A percentile compares a stretch with the other conserved stretches of the same genome.
Conservation (phyloP, 2,888 invertebrate genomes). For the Beris chalybata region DNA sequence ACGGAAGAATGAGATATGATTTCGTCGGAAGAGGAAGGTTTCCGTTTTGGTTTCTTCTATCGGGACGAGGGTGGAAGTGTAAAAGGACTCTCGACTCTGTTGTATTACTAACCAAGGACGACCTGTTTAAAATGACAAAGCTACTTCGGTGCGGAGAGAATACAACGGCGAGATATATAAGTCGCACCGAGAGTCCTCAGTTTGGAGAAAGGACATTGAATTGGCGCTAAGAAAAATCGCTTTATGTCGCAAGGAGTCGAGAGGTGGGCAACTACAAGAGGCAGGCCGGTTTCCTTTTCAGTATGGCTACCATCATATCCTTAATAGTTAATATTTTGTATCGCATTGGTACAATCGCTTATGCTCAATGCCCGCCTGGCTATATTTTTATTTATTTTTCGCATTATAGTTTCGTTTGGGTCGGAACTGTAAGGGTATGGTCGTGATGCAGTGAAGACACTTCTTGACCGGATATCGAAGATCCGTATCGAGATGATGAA, state of each 20-base stretch:
- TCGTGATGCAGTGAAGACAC: conserved; percentile 7
- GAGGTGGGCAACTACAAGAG: no score
- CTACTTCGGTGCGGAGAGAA: neutral
- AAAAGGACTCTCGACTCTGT: no score
- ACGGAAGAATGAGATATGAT: conserved; percentile 8
- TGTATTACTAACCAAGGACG: neutral
- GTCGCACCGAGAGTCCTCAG: no score
- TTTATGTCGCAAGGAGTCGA: no score
- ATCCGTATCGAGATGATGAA: conserved; percentile 34
- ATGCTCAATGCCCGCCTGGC: neutral
- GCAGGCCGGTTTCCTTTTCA: conserved; percentile 6
- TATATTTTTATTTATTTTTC: conserved; percentile 32
- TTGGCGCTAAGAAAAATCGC: no score
- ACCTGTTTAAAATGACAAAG: conserved; percentile 15
- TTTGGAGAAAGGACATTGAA: no score
- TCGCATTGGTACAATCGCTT: neutral
- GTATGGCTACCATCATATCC: neutral
- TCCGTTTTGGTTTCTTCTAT: neutral
- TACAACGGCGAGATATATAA: no score
- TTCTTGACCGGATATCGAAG: conserved; percentile 37
- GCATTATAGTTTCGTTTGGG: conserved; percentile 21
- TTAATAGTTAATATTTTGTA: conserved; percentile 10
- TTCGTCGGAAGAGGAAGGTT: conserved; percentile 4
- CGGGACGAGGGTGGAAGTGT: neutral
- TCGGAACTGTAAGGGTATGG: neutral